A percentile compares a stretch with the other conserved stretches of the same genome.
phyloP scores from a whole-genome alignment of 2,888 invertebrate genomes.

The Bugulina stolonifera region DNA sequence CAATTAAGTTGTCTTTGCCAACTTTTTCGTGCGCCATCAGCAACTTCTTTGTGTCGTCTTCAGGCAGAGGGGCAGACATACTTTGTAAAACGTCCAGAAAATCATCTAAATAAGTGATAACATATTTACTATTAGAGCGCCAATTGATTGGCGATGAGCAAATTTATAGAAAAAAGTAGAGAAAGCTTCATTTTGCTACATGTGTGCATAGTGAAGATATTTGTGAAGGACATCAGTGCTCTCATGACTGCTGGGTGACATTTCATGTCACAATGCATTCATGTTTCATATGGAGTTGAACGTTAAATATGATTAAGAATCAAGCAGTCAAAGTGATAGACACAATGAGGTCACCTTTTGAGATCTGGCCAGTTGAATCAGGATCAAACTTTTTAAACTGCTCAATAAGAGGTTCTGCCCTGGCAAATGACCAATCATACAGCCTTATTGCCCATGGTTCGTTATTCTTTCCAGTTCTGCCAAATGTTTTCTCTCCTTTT shows the following conservation, averaged over 20 bases:
- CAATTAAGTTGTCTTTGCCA: conserved; percentile 40
- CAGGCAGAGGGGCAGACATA: conserved; percentile 41
- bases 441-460: conserved; percentile 48
- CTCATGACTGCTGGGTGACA: no score
- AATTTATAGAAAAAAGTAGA: no score
- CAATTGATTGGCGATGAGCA: no score
- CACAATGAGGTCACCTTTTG: conserved; percentile 31
- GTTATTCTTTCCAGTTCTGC: conserved; percentile 48
- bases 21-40: conserved; percentile 40
- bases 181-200: no score
- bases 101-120: conserved; percentile 35
- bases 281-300: no score
- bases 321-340: no score
- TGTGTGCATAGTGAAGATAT: no score
- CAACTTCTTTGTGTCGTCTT: conserved; percentile 42
- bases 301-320: no score
- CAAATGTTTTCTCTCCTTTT: conserved; percentile 51
- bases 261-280: no score
- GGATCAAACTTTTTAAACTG: conserved; percentile 45
- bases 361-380: conserved; percentile 40
- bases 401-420: conserved; percentile 38
- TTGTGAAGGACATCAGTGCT: no score
- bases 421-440: conserved; percentile 47
- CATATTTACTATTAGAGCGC: no score
- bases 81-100: conserved; percentile 42